A percentile compares a stretch with the other conserved stretches of the same genome.
Conservation (phyloP, 2,888 invertebrate genomes). For the Habroteleia sp. region DNA sequence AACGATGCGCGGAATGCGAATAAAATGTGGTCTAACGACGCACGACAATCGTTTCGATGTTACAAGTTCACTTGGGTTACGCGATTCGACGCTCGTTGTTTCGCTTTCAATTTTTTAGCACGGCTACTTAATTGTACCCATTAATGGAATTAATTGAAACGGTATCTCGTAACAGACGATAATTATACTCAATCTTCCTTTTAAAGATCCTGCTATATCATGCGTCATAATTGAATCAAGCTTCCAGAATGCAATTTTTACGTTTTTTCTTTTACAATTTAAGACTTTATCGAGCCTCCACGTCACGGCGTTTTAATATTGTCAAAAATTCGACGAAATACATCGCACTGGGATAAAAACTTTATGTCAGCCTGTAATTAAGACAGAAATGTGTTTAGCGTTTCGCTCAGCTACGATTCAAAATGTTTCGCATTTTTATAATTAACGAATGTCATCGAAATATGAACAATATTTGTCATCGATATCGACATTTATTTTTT, state of each 20-base stretch:
- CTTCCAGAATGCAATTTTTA: constrained; percentile 25
- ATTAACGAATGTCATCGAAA: too few relatives aligned
- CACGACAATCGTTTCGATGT: constrained; percentile 53
- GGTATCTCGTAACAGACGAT: constrained; percentile 58
- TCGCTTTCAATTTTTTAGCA: constrained; percentile 56
- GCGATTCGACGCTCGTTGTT: constrained; percentile 42
- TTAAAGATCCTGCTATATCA: constrained; percentile 56
- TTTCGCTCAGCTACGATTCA: too few relatives aligned
- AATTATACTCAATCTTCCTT: constrained; percentile 59
- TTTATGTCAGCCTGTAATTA: too few relatives aligned
- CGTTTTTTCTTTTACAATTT: constrained; percentile 25
- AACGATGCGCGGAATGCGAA: constrained; percentile 56
- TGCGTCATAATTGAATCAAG: constrained; percentile 59
- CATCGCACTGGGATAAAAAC: not conserved
- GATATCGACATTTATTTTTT: too few relatives aligned
- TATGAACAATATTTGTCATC: too few relatives aligned
- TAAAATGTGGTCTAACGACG: constrained; percentile 55
- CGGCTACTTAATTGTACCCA: constrained; percentile 59
- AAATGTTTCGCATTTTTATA: too few relatives aligned
- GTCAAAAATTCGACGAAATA: constrained; percentile 40
- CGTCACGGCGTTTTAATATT: constrained; percentile 36
- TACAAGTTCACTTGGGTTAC: constrained; percentile 56
- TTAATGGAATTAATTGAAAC: constrained; percentile 62
- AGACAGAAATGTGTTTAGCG: too few relatives aligned
- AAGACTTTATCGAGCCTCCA: constrained; percentile 7